These are phyloP conservation scores for Sogatella furcifera DNA, from an alignment of 1,140 invertebrate species.

Conservation along the genomic window DNA sequence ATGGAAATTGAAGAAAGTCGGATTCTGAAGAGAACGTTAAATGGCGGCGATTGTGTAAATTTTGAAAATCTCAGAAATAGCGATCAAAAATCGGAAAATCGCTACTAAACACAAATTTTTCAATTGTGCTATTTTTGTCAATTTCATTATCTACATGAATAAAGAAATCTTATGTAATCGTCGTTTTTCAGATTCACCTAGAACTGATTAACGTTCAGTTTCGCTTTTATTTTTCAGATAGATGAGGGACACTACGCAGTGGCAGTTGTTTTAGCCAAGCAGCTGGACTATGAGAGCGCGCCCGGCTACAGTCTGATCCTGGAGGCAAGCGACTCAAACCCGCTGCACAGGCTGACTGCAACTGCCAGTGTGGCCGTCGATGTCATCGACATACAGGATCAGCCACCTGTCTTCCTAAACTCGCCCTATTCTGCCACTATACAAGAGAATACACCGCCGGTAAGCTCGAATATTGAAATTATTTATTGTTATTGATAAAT, in stretches of 20 bases:
- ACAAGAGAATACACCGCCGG: conserved; percentile 54
- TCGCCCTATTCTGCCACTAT: conserved; percentile 66
- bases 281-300: conserved; percentile 61
- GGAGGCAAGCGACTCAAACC: conserved; percentile 50
- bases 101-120: too few relatives aligned
- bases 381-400: conserved; percentile 68
- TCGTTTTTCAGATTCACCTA: too few relatives aligned
- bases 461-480: conserved; percentile 25
- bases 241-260: conserved; percentile 58
- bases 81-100: too few relatives aligned
- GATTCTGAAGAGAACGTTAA: too few relatives aligned
- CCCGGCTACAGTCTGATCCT: conserved; percentile 59
- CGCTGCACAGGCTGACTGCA: conserved; percentile 42
- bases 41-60: too few relatives aligned
- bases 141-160: too few relatives aligned
- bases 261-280: conserved; percentile 45
- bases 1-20: too few relatives aligned
- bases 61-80: too few relatives aligned
- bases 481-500: too few relatives aligned
- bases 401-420: conserved; percentile 65
- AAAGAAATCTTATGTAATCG: too few relatives aligned
- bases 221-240: conserved; percentile 33
- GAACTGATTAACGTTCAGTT: neutral
- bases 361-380: conserved; percentile 60
- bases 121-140: too few relatives aligned